Base-by-base conservation (phyloP, 64 coral and sea anemone genomes). In the Dendronephthya gigantea region DNA sequence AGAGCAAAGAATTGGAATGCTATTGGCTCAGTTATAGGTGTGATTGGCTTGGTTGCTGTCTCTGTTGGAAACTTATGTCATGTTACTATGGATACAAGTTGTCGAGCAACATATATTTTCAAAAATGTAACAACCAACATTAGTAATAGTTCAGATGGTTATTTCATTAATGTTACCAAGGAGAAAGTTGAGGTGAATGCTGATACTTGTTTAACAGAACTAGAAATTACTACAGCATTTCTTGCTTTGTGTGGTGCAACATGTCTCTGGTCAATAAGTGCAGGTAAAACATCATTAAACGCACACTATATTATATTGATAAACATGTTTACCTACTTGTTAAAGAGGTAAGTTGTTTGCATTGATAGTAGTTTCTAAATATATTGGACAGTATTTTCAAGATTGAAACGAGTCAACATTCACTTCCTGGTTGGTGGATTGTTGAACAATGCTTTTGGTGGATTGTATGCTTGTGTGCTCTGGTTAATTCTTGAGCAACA, bases 401-500 rank as follows among this genome's bases (percentile, higher is more conserved):
- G 88, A 22, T 87, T 90, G 1, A 82, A 91, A 7, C 84, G 88
- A 74, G 89, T 90, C 29, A 85, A 87, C 39, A 87, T 98, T 17
- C 95, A 98, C 81, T 98, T 91, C 51, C 79, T 90, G 12, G 86
- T 85, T 70, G 85, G 89, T 56, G 95, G 95, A 83, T 55, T 98
- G 4, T 90, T 84, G 32, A 98, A 98, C 81, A 98, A 93, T 58
- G 17, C 87, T 8, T 98, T 98, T 93, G 89, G 88, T 58, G 87
- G 89, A 15, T 0, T 90, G 37, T 91, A 93, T 93, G 95, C 84
- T 29, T 29, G 72, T 79, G 3, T 79, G 9, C 36, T 79, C 0
- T 79, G 72, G 72, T 7, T 79, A 15, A 14, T 79, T 34, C 30
- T 79, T 79, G 72, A 79, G 36, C 25, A 33, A 39, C 72, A 79